Base-by-base conservation (phyloP, 1,140 invertebrate species). In the Campoletis sonorensis region DNA sequence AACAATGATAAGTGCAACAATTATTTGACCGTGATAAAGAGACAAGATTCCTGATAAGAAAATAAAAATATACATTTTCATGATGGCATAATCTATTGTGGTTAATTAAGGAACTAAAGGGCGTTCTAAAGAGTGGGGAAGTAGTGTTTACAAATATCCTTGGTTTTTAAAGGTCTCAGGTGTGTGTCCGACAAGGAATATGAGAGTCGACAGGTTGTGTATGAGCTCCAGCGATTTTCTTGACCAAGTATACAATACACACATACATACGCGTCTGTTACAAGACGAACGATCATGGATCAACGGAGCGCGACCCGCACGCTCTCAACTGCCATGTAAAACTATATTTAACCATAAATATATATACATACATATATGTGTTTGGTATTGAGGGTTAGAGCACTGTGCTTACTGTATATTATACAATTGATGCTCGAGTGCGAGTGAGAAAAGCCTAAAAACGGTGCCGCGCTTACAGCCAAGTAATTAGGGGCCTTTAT, bases 401-500 rank as follows among this genome's bases (percentile, higher is more conserved):
- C 18, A n/a, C 67, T 70, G 27, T 21, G 1, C 67, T 70, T 15
- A 23, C 23, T 26, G 61, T 1, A 33, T 21, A 15, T 18, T 33
- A 33, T 21, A 33, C 26, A 61, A 11, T 27, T 26, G 78, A 79
- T 4, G 40, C 8, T 40, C 26, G 49, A 54, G 73, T 49, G 76
- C 58, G 78, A 70, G 78, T 61, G 71, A 80, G 83, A 79, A 82
- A 78, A 72, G 80, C 84, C 84, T 86, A 84, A 88, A 88, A 88
- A 85, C 79, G 79, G 76, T 64, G 75, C 71, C 81, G 82, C 84
- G 77, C 81, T 77, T 85, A 84, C 70, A 83, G 83, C 67, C 67
- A 30, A 15, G 84, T 87, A 89, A 88, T 89, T 88, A 88, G 84
- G 83, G 71, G 79, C 78, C 84, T 87, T 86, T 89, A 88, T 89